Conservation (phyloP, 2,888 invertebrate species). For the Carabus problematicus region DNA sequence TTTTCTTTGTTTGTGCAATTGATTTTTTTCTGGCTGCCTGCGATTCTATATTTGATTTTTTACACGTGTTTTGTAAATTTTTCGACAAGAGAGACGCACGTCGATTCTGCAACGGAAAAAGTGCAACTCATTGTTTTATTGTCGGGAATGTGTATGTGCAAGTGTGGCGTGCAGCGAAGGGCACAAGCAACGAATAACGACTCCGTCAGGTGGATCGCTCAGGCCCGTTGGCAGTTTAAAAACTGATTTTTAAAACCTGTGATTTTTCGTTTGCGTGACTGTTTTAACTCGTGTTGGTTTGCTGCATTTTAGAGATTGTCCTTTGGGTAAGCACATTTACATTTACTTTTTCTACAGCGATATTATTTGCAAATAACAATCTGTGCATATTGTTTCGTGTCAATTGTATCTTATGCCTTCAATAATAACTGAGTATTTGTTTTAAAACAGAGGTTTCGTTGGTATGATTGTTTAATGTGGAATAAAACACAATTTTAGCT, state of each 20-base stretch:
- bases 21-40: neutral
- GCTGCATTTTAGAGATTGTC: too few relatives aligned
- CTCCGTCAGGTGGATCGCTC: slow-evolving; percentile 35
- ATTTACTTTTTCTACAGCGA: neutral
- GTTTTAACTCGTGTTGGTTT: too few relatives aligned
- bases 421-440: too few relatives aligned
- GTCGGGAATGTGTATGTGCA: slow-evolving; percentile 15
- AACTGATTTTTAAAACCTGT: slow-evolving; percentile 22
- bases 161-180: slow-evolving; percentile 8
- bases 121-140: slow-evolving; percentile 40
- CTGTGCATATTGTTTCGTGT: too few relatives aligned
- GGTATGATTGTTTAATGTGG: too few relatives aligned
- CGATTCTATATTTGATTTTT: neutral
- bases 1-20: neutral
- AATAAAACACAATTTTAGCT: too few relatives aligned
- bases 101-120: slow-evolving; percentile 36
- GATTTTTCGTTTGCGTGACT: slow-evolving; percentile 12
- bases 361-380: too few relatives aligned
- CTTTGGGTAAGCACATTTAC: neutral
- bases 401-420: too few relatives aligned
- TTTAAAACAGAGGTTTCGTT: too few relatives aligned
- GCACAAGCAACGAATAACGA: slow-evolving; percentile 27
- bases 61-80: neutral
- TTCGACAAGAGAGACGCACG: slow-evolving; percentile 14
- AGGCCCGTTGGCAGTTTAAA: slow-evolving; percentile 25